Conservation (phyloP, 2,113 vertebrate species). For the Fregetta grallaria region DNA sequence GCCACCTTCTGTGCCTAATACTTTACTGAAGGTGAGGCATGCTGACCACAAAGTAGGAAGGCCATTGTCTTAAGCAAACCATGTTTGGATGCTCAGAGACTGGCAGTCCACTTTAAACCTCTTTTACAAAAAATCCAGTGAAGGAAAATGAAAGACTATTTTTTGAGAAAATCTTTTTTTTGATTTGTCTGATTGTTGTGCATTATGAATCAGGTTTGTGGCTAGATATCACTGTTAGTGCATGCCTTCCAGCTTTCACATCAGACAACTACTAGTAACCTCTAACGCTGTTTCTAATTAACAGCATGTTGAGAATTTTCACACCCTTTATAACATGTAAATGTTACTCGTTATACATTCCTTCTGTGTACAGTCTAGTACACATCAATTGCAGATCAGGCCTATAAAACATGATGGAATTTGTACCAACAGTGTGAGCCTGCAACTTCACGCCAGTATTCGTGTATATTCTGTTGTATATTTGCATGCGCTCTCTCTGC, state of each 20-base stretch:
- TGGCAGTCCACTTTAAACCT: not conserved
- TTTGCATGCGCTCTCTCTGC: not conserved
- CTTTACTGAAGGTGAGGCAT: not conserved
- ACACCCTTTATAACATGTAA: not conserved
- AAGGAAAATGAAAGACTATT: not conserved
- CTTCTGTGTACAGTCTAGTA: not conserved
- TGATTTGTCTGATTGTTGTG: not conserved
- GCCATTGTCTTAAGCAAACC: not conserved
- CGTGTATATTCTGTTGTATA: not conserved
- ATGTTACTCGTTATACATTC: not conserved
- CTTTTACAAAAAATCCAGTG: not conserved
- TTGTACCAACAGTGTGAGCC: not conserved
- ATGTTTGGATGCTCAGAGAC: not conserved
- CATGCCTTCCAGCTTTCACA: not conserved
- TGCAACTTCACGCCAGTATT: not conserved
- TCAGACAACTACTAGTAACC: not conserved
- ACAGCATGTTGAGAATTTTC: not conserved
- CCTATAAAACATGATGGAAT: not conserved
- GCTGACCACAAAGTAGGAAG: not conserved
- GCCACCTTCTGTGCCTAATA: not conserved
- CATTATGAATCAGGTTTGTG: not conserved
- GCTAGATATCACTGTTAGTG: not conserved
- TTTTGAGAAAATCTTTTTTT: not conserved
- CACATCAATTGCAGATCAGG: not conserved
- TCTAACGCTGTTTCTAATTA: constrained; percentile 8